These are phyloP conservation scores for Mystacornis crossleyi DNA, from an alignment of 2,113 vertebrate species.

Conservation along the genomic window DNA sequence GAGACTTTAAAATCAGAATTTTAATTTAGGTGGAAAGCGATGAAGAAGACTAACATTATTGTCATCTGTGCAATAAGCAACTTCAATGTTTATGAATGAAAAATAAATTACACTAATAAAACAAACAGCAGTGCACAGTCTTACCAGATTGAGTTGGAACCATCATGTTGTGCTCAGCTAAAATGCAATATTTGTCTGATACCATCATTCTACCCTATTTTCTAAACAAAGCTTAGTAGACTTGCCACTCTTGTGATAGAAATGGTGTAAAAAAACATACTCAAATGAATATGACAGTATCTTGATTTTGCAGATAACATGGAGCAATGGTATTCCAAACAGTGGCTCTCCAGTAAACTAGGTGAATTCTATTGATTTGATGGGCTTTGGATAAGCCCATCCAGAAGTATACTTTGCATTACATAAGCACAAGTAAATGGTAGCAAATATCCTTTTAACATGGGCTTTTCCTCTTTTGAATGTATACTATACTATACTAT, in stretches of 20 bases:
- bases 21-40: conserved; percentile 39
- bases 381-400: background rate
- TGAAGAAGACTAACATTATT: conserved; percentile 31
- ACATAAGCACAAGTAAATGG: background rate
- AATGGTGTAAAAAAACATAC: background rate
- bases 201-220: background rate
- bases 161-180: background rate
- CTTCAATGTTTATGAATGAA: background rate
- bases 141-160: background rate
- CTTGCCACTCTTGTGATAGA: background rate
- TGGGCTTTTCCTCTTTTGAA: background rate
- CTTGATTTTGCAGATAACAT: background rate
- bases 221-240: background rate
- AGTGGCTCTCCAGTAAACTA: background rate
- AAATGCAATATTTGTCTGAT: background rate
- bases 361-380: background rate
- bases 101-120: conserved; percentile 19
- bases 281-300: background rate
- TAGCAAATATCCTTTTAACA: fast-evolving
- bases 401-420: background rate
- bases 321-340: background rate
- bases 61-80: conserved; percentile 28
- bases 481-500: fast-evolving
- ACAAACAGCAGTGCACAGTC: background rate
- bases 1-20: conserved; percentile 40